These are phyloP conservation scores for Cettia cetti DNA, from an alignment of 2,113 vertebrate genomes.

Conservation along the genomic window DNA sequence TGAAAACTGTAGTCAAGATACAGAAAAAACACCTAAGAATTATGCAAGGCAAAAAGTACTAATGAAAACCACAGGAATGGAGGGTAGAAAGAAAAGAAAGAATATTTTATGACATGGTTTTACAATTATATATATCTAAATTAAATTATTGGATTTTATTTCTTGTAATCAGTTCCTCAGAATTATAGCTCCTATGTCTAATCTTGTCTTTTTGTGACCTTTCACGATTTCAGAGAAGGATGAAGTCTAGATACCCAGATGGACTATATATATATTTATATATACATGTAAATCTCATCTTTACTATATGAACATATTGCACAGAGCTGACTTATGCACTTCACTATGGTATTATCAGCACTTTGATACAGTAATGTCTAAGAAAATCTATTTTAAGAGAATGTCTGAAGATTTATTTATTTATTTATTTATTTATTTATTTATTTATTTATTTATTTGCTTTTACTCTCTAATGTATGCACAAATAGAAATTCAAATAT, in stretches of 20 bases:
- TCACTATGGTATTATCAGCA: neutral
- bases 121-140: neutral
- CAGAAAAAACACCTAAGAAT: neutral
- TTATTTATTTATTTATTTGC: neutral
- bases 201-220: neutral
- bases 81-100: neutral
- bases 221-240: neutral
- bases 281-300: neutral
- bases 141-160: neutral
- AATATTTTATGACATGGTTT: neutral
- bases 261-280: neutral
- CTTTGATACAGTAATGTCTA: neutral
- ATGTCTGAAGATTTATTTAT: neutral
- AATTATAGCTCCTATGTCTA: neutral
- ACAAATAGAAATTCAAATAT: neutral
- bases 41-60: neutral
- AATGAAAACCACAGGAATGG: neutral
- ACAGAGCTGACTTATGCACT: neutral
- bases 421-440: neutral
- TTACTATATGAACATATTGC: neutral
- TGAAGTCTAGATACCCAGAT: neutral
- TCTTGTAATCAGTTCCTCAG: neutral
- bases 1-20: neutral
- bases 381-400: neutral
- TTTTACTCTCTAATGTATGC: neutral